Evolutionary conservation across 2,797 vertebrate species (phyloP).

Genomic region (Diplodus sargus): DNA sequence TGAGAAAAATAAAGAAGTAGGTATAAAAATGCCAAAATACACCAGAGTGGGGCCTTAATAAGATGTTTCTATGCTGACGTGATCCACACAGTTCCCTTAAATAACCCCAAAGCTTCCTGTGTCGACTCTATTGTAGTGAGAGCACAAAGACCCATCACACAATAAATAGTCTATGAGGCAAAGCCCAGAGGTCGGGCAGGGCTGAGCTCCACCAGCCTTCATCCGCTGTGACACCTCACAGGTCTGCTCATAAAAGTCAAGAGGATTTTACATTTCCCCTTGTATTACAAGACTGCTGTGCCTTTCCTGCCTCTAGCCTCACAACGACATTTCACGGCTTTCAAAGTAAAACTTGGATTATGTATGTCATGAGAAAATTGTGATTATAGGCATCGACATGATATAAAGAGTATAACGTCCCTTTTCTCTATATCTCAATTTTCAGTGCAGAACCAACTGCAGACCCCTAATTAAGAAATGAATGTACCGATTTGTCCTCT

Average conservation of each 20-base stretch:
- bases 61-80: not conserved
- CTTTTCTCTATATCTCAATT: not conserved
- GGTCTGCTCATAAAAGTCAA: constrained; percentile 40
- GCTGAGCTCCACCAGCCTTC: constrained; percentile 35
- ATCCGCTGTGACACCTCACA: constrained; percentile 32
- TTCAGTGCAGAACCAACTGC: not conserved
- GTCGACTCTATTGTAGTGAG: constrained; percentile 8
- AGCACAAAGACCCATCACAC: constrained; percentile 2
- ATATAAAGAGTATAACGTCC: constrained; percentile 9
- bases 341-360: constrained; percentile 24
- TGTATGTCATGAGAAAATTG: not conserved
- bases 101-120: not conserved
- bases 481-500: not conserved
- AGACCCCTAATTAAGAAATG: not conserved
- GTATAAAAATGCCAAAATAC: too few relatives aligned
- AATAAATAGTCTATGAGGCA: not conserved
- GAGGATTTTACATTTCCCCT: constrained; percentile 9
- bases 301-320: not conserved
- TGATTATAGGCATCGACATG: not conserved
- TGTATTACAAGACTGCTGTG: not conserved
- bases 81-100: not conserved
- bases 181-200: constrained; percentile 44
- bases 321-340: not conserved
- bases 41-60: too few relatives aligned
- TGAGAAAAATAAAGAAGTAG: too few relatives aligned